Percentiles rank a stretch among this genome's conserved stretches.
Conservation (phyloP, 2,888 invertebrate genomes). For the Timema cristinae region DNA sequence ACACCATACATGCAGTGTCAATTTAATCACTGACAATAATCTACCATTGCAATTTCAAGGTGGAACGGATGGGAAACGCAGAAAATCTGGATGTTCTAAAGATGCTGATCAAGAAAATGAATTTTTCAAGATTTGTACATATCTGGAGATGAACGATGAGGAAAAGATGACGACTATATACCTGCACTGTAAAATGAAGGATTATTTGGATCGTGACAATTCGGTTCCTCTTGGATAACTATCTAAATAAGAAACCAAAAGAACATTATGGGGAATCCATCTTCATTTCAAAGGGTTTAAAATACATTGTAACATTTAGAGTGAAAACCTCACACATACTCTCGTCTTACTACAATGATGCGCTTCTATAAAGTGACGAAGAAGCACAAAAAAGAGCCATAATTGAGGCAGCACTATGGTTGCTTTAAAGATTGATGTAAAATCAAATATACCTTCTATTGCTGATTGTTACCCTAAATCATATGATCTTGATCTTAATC, state of each 20-base stretch:
- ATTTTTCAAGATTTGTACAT: too few species aligned
- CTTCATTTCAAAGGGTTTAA: not conserved
- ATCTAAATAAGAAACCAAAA: not conserved
- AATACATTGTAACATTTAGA: constrained; percentile 3
- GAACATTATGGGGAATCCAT: constrained; percentile 1
- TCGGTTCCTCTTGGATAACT: not conserved
- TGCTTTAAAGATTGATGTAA: too few species aligned
- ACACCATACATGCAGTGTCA: not conserved
- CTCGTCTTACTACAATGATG: not conserved
- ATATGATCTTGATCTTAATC: too few species aligned
- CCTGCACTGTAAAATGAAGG: too few species aligned
- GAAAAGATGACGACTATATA: too few species aligned
- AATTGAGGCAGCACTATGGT: too few species aligned
- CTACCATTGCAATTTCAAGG: not conserved
- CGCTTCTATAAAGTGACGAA: not conserved
- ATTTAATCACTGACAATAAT: not conserved
- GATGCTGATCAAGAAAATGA: not conserved
- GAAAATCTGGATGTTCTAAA: not conserved
- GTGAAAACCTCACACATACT: not conserved
- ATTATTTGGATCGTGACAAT: not conserved
- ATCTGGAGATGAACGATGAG: too few species aligned
- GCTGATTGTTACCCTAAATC: too few species aligned
- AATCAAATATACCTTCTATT: too few species aligned
- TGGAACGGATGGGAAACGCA: too few species aligned
- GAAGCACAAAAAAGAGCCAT: too few species aligned